phyloP scores from a whole-genome alignment of 2,797 vertebrate genomes.

The Silurus aristotelis region DNA sequence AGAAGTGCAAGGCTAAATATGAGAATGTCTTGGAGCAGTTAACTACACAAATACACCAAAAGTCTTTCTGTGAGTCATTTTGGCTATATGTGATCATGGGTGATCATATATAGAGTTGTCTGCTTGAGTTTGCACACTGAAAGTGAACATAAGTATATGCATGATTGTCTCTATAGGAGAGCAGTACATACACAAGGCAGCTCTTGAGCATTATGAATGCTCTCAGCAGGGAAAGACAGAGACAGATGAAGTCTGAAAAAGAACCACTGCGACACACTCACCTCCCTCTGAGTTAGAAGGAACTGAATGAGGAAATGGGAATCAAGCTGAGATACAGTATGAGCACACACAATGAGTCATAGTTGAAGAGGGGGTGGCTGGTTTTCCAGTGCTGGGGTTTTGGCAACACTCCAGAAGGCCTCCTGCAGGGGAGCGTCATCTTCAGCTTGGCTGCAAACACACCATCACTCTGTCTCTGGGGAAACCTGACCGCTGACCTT shows the following conservation, averaged over 20 bases:
- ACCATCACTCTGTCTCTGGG: constrained; percentile 47
- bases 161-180: constrained; percentile 18
- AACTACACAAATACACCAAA: neutral
- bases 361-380: constrained; percentile 50
- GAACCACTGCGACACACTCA: constrained; percentile 27
- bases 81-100: constrained; percentile 1
- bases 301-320: constrained; percentile 50
- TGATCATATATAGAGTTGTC: neutral
- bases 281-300: constrained; percentile 42
- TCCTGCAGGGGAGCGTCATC: constrained; percentile 65
- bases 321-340: constrained; percentile 52
- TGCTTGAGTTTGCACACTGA: neutral
- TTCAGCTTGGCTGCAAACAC: constrained; percentile 57
- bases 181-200: constrained; percentile 22
- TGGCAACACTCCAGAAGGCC: constrained; percentile 73
- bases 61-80: constrained; percentile 7
- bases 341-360: constrained; percentile 48
- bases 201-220: constrained; percentile 18
- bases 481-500: constrained; percentile 12
- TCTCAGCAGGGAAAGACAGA: constrained; percentile 55
- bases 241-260: constrained; percentile 51
- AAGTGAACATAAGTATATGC: constrained; percentile 1
- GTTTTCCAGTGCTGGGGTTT: constrained; percentile 61
- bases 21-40: neutral
- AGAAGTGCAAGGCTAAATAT: constrained; percentile 54